A percentile compares a stretch with the other conserved stretches of the same genome.
phyloP scores from a whole-genome alignment of 2,888 invertebrate species.

The Synergus japonicus region DNA sequence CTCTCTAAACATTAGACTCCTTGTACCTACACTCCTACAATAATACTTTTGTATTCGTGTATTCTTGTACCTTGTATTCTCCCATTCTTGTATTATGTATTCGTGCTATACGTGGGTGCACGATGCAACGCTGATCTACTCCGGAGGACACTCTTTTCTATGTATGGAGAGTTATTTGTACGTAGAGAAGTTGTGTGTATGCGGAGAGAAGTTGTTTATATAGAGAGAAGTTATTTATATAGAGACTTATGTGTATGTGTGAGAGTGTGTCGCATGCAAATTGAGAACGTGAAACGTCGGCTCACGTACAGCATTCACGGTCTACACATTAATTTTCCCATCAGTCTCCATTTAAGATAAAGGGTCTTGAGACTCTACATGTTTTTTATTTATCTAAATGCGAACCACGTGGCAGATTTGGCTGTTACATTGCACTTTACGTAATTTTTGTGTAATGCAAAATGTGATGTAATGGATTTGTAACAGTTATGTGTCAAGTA shows the following conservation, averaged over 20 bases:
- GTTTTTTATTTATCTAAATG: slow-evolving; percentile 1
- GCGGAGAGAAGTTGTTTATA: too few species aligned
- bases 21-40: background rate
- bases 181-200: too few species aligned
- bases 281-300: slow-evolving; percentile 26
- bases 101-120: slow-evolving; percentile 48
- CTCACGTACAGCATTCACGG: slow-evolving; percentile 2
- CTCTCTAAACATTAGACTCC: slow-evolving; percentile 30
- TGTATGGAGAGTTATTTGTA: slow-evolving; percentile 15
- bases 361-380: background rate
- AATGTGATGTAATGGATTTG: slow-evolving; percentile 31
- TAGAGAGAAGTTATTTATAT: too few species aligned
- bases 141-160: slow-evolving; percentile 1
- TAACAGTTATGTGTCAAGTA: slow-evolving; percentile 17
- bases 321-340: slow-evolving; percentile 30
- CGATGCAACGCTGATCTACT: slow-evolving; percentile 32
- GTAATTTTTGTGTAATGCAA: slow-evolving; percentile 22
- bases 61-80: background rate
- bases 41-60: too few species aligned
- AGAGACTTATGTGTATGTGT: slow-evolving; percentile 40
- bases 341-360: slow-evolving; percentile 23
- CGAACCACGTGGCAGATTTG: slow-evolving; percentile 13
- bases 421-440: slow-evolving; percentile 18
- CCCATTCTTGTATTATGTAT: background rate
- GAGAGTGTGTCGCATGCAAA: slow-evolving; percentile 47